Evolutionary conservation across 2,113 vertebrate species (phyloP), one percentile per base, ranked within the genome.

Genomic region (Tyrannus savana): DNA sequence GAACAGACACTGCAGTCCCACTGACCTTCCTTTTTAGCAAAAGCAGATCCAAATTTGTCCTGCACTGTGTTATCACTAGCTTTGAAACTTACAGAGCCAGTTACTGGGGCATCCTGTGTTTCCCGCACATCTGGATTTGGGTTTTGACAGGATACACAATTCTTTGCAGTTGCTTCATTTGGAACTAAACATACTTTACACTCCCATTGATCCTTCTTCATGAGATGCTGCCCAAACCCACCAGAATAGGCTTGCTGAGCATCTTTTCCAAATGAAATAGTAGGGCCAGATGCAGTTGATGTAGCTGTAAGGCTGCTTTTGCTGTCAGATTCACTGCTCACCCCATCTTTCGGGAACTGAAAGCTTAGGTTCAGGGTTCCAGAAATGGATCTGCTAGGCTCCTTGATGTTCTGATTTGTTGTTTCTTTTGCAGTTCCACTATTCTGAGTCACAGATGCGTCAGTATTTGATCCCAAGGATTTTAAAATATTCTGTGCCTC

Each of bases 151-250:
- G 98, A 93, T 6, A 95, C 89, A 96, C 99, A 99, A 2, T 81
- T 93, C 75, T 95, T 93, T 66, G 95, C 96, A 27, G 94, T 82
- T 47, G 97, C 66, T 52, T 96, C 94, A 95, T 99, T 99, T 94
- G 84, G 97, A 53, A 98, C 97, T 71, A 53, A 98, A 90, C 99
- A 99, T 2, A 94, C 90, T 63, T 79, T 87, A 92, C 99, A 99
- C 18, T 98, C 91, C 99, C 99, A 99, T 19, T 96, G 90, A 92
- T 27, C 98, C 98, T 78, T 98, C 97, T 97, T 99, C 97, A 99
- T 41, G 49, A 95, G 93, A 97, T 98, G 98, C 68, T 96, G 97
- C 37, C 89, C 96, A 96, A 98, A 98, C 17, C 95, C 98, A 75
- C 82, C 33, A 35, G 95, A 87, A 63, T 2, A 91, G 18, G 85